Evolutionary conservation across 2,113 vertebrate species (phyloP).

Genomic region (Pionites leucogaster): DNA sequence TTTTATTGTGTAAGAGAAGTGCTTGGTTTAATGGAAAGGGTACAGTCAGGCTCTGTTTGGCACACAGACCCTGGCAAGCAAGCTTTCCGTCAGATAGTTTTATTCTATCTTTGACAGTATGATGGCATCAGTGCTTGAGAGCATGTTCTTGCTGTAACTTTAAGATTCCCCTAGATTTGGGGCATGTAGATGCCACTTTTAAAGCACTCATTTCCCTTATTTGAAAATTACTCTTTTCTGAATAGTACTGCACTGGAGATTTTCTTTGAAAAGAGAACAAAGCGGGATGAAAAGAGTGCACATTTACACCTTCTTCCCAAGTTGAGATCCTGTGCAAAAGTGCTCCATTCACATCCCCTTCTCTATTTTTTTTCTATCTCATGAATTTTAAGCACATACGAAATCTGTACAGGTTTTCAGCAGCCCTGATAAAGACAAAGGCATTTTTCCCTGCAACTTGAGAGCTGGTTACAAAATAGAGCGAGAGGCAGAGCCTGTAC

Average conservation of each 20-base stretch:
- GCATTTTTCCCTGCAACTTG: fast-evolving
- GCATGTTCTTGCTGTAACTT: not conserved
- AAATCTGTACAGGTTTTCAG: not conserved
- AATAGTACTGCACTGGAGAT: slow-evolving; percentile 42
- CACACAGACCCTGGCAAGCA: not conserved
- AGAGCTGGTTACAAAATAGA: not conserved
- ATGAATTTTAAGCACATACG: not conserved
- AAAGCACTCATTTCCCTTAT: not conserved
- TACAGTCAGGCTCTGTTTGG: not conserved
- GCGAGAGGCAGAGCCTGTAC: not conserved
- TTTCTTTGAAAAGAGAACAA: slow-evolving; percentile 40
- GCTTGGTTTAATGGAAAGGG: not conserved
- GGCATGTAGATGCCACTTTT: slow-evolving; percentile 8
- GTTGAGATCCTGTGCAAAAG: slow-evolving; percentile 6
- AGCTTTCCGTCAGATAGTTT: not conserved
- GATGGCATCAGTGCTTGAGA: not conserved
- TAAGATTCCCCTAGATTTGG: slow-evolving; percentile 39
- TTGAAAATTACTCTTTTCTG: slow-evolving; percentile 49
- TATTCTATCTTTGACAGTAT: not conserved
- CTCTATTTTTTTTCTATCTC: not conserved
- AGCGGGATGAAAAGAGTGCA: slow-evolving; percentile 38
- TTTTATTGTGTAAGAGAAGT: not conserved
- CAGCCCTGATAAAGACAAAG: not conserved
- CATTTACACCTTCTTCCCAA: slow-evolving; percentile 47
- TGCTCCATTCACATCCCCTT: not conserved